phyloP scores from a whole-genome alignment of 2,797 vertebrate species.

The Sciurus carolinensis region DNA sequence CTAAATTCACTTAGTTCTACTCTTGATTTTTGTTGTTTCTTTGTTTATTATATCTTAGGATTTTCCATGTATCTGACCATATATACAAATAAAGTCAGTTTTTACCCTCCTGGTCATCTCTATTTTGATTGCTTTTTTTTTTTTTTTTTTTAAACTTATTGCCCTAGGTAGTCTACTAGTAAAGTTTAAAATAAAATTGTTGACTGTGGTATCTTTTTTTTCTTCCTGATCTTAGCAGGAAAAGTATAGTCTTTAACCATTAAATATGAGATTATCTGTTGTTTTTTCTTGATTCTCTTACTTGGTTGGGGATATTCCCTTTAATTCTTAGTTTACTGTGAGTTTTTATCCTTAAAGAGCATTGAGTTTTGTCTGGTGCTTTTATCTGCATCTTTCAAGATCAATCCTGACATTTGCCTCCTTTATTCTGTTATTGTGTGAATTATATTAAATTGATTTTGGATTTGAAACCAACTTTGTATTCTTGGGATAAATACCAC shows the following conservation, averaged over 20 bases:
- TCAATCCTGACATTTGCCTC: background rate
- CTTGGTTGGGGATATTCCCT: background rate
- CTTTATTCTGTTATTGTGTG: background rate
- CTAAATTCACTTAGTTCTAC: background rate
- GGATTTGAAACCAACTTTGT: slow-evolving; percentile 46
- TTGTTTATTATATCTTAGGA: background rate
- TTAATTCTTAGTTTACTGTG: background rate
- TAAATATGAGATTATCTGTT: background rate
- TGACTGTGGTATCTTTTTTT: background rate
- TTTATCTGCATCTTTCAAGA: slow-evolving; percentile 4
- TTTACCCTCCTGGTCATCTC: background rate
- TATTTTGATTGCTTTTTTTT: background rate
- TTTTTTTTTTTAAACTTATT: slow-evolving; percentile 22
- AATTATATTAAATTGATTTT: slow-evolving; percentile 28
- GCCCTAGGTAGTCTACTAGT: background rate
- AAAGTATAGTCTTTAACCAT: slow-evolving; percentile 3
- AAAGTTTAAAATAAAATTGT: background rate
- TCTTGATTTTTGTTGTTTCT: background rate
- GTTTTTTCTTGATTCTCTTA: background rate
- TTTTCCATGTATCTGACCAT: background rate
- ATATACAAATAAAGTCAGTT: background rate
- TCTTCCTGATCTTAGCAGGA: background rate
- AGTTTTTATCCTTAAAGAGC: background rate
- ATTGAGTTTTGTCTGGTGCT: background rate
- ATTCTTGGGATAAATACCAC: slow-evolving; percentile 2